Base-by-base conservation (phyloP, 1,140 invertebrate genomes). In the Bacillus rossius region DNA sequence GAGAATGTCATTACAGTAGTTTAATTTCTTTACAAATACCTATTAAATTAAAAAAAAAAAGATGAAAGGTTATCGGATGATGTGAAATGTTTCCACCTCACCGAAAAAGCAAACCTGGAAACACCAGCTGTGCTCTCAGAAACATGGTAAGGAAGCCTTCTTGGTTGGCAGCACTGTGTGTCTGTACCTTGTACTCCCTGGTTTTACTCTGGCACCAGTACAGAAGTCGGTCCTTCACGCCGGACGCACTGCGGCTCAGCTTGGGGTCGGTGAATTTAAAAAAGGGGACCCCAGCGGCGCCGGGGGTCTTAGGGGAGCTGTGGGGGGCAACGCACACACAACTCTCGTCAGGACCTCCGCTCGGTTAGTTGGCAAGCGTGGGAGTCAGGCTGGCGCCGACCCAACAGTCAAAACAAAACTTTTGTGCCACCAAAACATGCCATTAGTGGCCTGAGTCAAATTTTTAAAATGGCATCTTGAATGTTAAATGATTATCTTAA, bases 121-220 rank as follows among this genome's bases (percentile, higher is more conserved):
- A 34, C 10, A 10, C 29, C 29, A 34, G 29, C 10, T 34, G 29
- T 34, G 10, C 4, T 34, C 10, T 34, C 10, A 34, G 10, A 34
- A 34, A 34, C 29, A 34, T 61, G 55, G 29, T 34, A 34, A 34
- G 10, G 29, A 34, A 34, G 10, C 29, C 29, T 34, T 4, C 10
- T 34, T 4, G 10, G 29, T 34, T 34, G 29, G 29, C 29, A 34
- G 29, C 29, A 34, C 29, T 34, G 29, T 34, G 4, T 55, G 38
- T 34, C 10, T 55, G 38, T 86, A 96, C 94, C 86, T 96, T 87
- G 78, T 98, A 98, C 77, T 93, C 94, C 80, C 88, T 85, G 65
- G 94, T 97, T 83, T 96, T 95, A 76, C 89, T 86, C 77, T 93
- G 91, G 79, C 91, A 94, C 96, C 96, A 98, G 73, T 89, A 84